Conservation (phyloP, 2,888 invertebrate genomes). For the Amphimallon solstitiale region DNA sequence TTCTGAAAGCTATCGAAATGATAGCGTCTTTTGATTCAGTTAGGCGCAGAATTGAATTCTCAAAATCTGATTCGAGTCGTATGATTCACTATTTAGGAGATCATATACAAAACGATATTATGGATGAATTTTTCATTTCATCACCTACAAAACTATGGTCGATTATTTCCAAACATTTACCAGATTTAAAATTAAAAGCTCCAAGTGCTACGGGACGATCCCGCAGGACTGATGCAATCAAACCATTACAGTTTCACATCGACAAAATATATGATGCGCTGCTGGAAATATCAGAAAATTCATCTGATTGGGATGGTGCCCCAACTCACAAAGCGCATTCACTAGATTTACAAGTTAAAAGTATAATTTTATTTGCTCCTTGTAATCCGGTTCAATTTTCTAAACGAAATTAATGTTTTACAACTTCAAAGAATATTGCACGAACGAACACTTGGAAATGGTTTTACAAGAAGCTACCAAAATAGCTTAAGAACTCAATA, state of each 20-base stretch:
- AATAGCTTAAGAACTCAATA: conserved; percentile 41
- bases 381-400: conserved; percentile 41
- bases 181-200: conserved; percentile 44
- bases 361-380: conserved; percentile 25
- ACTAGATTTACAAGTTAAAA: conserved; percentile 41
- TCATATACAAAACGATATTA: too few relatives aligned
- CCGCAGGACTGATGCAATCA: conserved; percentile 26
- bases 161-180: conserved; percentile 40
- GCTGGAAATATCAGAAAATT: conserved; percentile 39
- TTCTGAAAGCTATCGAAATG: conserved; percentile 24
- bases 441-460: conserved; percentile 46
- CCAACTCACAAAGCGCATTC: conserved; percentile 41
- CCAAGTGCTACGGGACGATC: conserved; percentile 39
- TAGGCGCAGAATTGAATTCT: conserved; percentile 21
- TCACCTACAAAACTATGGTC: conserved; percentile 44
- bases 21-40: conserved; percentile 25
- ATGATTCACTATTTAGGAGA: too few relatives aligned
- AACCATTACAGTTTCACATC: too few relatives aligned
- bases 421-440: conserved; percentile 43
- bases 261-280: conserved; percentile 44
- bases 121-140: conserved; percentile 50
- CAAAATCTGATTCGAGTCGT: too few relatives aligned
- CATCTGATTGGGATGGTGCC: conserved; percentile 39
- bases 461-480: too few relatives aligned
- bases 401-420: conserved; percentile 40